Percentiles rank a stretch among this genome's conserved stretches.
phyloP scores from a whole-genome alignment of 2,797 vertebrate species.

The Catamblyrhynchus diadema region DNA sequence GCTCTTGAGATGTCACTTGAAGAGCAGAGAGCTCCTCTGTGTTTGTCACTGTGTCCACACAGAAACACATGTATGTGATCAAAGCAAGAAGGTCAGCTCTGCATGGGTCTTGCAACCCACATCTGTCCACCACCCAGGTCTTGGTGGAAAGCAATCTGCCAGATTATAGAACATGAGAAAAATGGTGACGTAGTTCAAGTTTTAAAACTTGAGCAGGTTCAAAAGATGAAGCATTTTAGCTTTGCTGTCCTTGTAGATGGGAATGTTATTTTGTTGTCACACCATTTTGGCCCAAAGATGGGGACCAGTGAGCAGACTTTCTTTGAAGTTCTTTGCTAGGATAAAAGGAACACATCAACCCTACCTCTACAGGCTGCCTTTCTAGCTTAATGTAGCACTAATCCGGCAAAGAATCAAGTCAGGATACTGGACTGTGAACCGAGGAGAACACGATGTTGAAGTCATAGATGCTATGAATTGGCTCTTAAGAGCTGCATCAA shows the following conservation, averaged over 20 bases:
- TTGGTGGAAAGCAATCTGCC: neutral
- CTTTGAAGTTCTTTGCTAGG: neutral
- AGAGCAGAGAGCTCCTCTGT: neutral
- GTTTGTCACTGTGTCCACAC: neutral
- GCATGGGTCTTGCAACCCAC: neutral
- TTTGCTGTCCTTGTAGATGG: neutral
- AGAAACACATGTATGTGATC: accelerated
- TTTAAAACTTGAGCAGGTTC: neutral
- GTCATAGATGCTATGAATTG: neutral
- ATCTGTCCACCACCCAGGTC: neutral
- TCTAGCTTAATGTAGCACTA: neutral
- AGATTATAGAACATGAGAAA: neutral
- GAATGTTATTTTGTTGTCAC: neutral
- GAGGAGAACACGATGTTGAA: neutral
- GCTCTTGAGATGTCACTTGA: neutral
- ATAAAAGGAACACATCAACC: neutral
- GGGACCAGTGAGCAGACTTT: neutral
- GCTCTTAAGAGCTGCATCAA: neutral
- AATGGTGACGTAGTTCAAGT: neutral
- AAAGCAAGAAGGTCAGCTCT: neutral
- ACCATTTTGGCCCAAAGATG: neutral
- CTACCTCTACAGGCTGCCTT: neutral
- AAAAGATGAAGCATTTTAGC: neutral
- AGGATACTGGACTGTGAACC: neutral
- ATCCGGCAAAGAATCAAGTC: neutral